Evolutionary conservation across 2,888 invertebrate species (phyloP).

Genomic region (Xanthia icteritia): DNA sequence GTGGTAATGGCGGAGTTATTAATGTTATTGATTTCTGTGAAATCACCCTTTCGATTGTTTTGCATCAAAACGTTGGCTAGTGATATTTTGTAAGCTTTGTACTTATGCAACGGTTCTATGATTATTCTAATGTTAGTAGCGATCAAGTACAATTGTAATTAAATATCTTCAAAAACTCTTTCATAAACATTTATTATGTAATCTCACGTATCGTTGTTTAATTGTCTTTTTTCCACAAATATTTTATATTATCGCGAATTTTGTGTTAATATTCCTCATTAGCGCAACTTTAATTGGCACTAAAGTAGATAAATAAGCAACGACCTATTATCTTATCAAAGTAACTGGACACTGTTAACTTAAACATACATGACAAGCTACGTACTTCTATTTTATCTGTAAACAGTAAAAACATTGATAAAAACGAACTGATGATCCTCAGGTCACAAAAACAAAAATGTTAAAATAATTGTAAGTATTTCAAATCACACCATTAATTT

Average conservation of each 20-base stretch:
- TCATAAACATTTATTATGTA: background rate
- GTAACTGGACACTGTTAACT: background rate
- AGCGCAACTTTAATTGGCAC: slow-evolving; percentile 23
- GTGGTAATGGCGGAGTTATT: slow-evolving; percentile 30
- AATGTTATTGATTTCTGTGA: slow-evolving; percentile 80
- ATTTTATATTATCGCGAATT: background rate
- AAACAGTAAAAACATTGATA: slow-evolving; percentile 13
- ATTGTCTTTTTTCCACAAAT: background rate
- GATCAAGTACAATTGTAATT: slow-evolving; percentile 54
- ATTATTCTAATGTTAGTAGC: slow-evolving; percentile 26
- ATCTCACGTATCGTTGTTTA: background rate
- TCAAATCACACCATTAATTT: background rate
- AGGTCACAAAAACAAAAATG: slow-evolving; percentile 7
- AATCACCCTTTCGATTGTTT: slow-evolving; percentile 80
- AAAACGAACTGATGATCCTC: background rate
- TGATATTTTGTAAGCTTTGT: slow-evolving; percentile 70
- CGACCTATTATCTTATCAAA: slow-evolving; percentile 8
- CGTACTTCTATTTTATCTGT: slow-evolving; percentile 11
- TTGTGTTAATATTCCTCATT: slow-evolving; percentile 11
- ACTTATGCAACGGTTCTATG: slow-evolving; percentile 43
- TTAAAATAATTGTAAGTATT: background rate
- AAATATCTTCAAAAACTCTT: slow-evolving; percentile 5
- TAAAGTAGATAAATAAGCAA: slow-evolving; percentile 13
- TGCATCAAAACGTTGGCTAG: slow-evolving; percentile 86
- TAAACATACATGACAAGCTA: background rate